Evolutionary conservation across 2,888 invertebrate genomes (phyloP).

Genomic region (Phyllotreta cruciferae): DNA sequence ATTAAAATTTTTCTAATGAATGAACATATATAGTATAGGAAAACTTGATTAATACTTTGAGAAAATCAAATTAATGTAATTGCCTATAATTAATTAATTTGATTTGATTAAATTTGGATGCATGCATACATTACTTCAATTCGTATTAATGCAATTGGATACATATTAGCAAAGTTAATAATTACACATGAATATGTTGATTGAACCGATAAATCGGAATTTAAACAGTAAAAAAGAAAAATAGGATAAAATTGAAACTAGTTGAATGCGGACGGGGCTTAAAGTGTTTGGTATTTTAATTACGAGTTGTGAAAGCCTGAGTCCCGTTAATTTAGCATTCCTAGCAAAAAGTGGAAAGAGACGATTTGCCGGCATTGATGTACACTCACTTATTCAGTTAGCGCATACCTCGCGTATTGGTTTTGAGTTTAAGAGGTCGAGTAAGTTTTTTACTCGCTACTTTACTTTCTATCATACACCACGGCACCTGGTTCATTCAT

Average conservation of each 20-base stretch:
- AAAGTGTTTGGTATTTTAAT: slow-evolving; percentile 35
- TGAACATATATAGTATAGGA: slow-evolving; percentile 2
- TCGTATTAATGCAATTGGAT: no score
- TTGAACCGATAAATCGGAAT: no score
- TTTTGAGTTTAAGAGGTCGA: slow-evolving; percentile 45
- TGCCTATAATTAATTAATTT: no score
- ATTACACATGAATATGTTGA: no score
- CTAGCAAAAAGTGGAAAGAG: slow-evolving; percentile 45
- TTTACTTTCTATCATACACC: slow-evolving; percentile 56
- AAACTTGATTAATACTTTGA: no score
- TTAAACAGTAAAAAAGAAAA: no score
- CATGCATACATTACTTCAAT: background rate
- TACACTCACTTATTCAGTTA: slow-evolving; percentile 29
- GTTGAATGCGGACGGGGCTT: slow-evolving; percentile 11
- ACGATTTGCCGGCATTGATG: slow-evolving; percentile 31
- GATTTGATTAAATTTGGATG: no score
- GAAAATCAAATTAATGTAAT: background rate
- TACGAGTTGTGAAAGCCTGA: slow-evolving; percentile 44
- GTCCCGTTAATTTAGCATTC: slow-evolving; percentile 48
- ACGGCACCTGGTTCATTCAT: slow-evolving; percentile 55
- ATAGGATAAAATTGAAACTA: background rate
- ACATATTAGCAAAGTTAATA: no score
- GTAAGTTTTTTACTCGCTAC: slow-evolving; percentile 44
- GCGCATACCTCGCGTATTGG: slow-evolving; percentile 36
- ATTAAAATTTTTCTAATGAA: no score